Conservation (phyloP, 2,113 vertebrate genomes). For the Phaethornis superciliosus region DNA sequence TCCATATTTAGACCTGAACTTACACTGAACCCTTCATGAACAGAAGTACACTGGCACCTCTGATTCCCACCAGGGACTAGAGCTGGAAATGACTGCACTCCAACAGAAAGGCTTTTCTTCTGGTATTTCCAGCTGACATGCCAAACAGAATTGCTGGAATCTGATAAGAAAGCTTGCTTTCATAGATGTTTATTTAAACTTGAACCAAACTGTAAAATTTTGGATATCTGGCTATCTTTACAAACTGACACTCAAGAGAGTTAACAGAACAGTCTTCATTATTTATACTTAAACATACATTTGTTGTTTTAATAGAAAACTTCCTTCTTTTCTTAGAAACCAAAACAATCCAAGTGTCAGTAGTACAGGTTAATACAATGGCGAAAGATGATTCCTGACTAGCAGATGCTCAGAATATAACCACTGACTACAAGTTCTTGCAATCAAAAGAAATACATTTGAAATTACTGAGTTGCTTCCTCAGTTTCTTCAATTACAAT, state of each 20-base stretch:
- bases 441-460: background rate
- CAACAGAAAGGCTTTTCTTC: constrained; percentile 39
- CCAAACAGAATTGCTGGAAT: constrained; percentile 44
- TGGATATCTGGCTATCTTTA: background rate
- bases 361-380: background rate
- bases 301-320: background rate
- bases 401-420: background rate
- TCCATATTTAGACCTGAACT: background rate
- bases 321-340: background rate
- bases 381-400: background rate
- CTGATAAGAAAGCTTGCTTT: constrained; percentile 29
- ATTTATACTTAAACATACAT: background rate
- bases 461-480: background rate
- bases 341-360: background rate
- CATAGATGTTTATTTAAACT: background rate
- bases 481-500: background rate
- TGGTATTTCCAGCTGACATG: constrained; percentile 47
- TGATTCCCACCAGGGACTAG: constrained; percentile 7
- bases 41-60: constrained; percentile 6
- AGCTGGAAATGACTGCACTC: background rate
- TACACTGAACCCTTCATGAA: background rate
- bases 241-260: background rate
- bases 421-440: background rate
- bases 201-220: fast-evolving
- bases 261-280: background rate